Conservation (phyloP, 2,797 vertebrate genomes). For the Vireo griseus region DNA sequence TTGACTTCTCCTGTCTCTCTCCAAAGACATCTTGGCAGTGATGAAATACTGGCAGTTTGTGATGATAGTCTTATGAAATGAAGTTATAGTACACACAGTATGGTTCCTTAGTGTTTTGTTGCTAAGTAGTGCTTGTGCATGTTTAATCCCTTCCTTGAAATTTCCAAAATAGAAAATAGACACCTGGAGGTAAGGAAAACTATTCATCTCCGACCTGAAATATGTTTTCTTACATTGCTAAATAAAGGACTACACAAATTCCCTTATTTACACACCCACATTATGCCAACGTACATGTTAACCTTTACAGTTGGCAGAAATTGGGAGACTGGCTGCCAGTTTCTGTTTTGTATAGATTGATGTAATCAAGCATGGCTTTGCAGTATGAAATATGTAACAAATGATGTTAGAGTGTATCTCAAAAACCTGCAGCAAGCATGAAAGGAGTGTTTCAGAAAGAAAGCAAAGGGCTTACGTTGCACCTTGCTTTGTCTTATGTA, state of each 20-base stretch:
- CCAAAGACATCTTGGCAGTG: conserved; percentile 64
- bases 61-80: conserved; percentile 69
- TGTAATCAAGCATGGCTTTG: conserved; percentile 66
- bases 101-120: conserved; percentile 67
- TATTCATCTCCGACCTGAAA: conserved; percentile 64
- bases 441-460: neutral
- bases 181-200: conserved; percentile 66
- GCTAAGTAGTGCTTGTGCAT: conserved; percentile 68
- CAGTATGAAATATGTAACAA: conserved; percentile 64
- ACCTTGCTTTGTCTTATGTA: neutral
- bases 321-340: conserved; percentile 64
- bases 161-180: conserved; percentile 69
- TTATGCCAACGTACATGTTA: conserved; percentile 72
- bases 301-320: conserved; percentile 72
- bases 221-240: conserved; percentile 69
- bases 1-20: conserved; percentile 62
- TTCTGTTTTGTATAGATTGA: conserved; percentile 68
- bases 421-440: neutral
- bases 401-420: conserved; percentile 51
- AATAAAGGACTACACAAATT: conserved; percentile 63
- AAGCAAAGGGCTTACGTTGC: neutral
- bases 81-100: conserved; percentile 69
- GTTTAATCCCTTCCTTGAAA: conserved; percentile 63
- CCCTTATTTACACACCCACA: conserved; percentile 69
- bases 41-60: conserved; percentile 66